Evolutionary conservation across 1,140 invertebrate genomes (phyloP), one percentile per base, ranked within the genome.

Genomic region (Sesamia nonagrioides): DNA sequence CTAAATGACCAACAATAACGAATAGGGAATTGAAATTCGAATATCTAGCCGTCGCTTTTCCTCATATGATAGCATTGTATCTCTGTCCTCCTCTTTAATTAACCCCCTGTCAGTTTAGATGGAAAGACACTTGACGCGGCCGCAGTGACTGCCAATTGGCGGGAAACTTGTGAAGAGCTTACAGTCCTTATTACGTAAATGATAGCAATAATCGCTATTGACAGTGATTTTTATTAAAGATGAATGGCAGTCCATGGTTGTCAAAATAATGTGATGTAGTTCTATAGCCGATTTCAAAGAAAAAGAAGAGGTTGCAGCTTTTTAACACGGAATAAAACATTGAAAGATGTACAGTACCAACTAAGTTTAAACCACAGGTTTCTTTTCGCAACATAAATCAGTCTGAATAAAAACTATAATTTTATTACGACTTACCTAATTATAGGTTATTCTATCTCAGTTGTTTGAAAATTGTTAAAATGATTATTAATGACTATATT

Each of bases 71-170:
- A 6, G 17, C 21, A 37, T 5, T 33, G 48, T 88, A 82, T 85
- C 6, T 61, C 33, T 69, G n/a, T 88, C 85, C 77, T 82, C 18
- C 82, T 92, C 88, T 86, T 90, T 91, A 91, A 91, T 91, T 91
- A 92, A 91, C 84, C 84, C 84, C 77, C 77, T 86, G 86, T 87
- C 88, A 88, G 84, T 85, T 88, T 87, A 79, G 84, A 88, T 87
- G 84, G 89, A 86, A 90, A 89, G 89, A 90, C 89, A 92, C 82
- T 86, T 87, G 86, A 87, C 78, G 81, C 42, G 61, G 73, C 82
- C 81, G 81, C 86, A 83, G 86, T 89, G 89, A 86, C 91, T 78
- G 84, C 85, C 88, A 92, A 91, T 91, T 89, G 86, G 85, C 85
- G 86, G 86, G 61, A 84, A 88, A 85, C 80, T 89, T 81, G 80